Evolutionary conservation across 2,888 invertebrate genomes (phyloP).

Genomic region (Melanophora roralis): DNA sequence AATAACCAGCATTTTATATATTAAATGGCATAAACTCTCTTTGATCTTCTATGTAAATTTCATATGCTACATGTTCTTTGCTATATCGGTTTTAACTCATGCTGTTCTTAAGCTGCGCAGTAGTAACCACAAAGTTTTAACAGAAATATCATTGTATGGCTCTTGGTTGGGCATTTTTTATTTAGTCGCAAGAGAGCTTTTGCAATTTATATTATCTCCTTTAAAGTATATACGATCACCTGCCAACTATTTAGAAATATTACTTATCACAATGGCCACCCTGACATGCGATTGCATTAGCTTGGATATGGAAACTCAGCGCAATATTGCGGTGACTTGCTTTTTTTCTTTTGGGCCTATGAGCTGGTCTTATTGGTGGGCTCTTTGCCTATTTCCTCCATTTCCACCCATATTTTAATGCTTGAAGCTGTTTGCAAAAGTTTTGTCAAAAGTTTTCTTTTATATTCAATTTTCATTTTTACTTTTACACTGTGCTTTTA

Average conservation of each 20-base stretch:
- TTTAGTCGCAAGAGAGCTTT: constrained; percentile 82
- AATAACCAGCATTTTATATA: constrained; percentile 85
- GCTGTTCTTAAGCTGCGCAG: constrained; percentile 82
- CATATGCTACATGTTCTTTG: constrained; percentile 83
- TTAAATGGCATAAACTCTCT: constrained; percentile 89
- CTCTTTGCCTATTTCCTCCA: constrained; percentile 82
- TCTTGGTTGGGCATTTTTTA: constrained; percentile 80
- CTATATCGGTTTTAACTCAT: constrained; percentile 82
- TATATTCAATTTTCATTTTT: constrained; percentile 88
- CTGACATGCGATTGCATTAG: constrained; percentile 80
- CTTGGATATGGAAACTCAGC: constrained; percentile 79
- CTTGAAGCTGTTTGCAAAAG: constrained; percentile 87
- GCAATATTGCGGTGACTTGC: constrained; percentile 84
- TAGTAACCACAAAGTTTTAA: constrained; percentile 77
- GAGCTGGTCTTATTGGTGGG: constrained; percentile 88
- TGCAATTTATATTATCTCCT: constrained; percentile 85
- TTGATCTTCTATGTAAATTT: constrained; percentile 85
- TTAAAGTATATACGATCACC: constrained; percentile 81
- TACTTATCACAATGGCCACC: constrained; percentile 81
- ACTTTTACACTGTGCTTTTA: constrained; percentile 90
- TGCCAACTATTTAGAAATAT: constrained; percentile 86
- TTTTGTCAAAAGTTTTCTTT: constrained; percentile 86
- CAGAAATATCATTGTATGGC: constrained; percentile 75
- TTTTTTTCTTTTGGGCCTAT: constrained; percentile 85
- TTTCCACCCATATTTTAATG: constrained; percentile 90